Conservation (phyloP, 2,888 invertebrate species). For the Zeuzera pyrina region DNA sequence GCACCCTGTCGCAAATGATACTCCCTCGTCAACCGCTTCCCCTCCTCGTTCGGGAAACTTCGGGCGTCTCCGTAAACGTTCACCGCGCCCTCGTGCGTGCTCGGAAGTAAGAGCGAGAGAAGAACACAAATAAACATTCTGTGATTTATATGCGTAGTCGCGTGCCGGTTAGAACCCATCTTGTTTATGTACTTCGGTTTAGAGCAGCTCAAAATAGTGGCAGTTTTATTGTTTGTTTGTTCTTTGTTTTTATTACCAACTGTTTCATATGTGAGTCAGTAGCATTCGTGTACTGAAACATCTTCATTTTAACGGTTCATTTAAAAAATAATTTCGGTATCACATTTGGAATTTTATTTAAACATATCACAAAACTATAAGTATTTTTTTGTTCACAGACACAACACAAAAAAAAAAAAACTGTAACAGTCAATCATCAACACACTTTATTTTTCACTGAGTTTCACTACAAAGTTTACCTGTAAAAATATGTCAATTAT, state of each 20-base stretch:
- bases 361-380: neutral
- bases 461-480: too few relatives aligned
- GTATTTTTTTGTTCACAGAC: too few relatives aligned
- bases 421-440: too few relatives aligned
- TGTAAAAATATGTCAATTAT: too few relatives aligned
- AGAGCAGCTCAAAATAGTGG: slow-evolving; percentile 7
- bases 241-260: slow-evolving; percentile 1
- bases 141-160: slow-evolving; percentile 58
- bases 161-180: slow-evolving; percentile 61
- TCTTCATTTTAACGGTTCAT: neutral
- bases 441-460: neutral
- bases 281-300: too few relatives aligned
- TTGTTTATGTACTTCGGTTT: too few relatives aligned
- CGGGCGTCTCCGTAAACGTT: slow-evolving; percentile 47
- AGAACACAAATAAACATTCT: slow-evolving; percentile 66
- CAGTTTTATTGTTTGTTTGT: slow-evolving; percentile 31
- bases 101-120: slow-evolving; percentile 58
- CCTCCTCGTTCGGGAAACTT: slow-evolving; percentile 41
- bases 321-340: neutral
- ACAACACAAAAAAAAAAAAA: too few relatives aligned
- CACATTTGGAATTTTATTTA: neutral
- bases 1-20: slow-evolving; percentile 78
- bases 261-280: too few relatives aligned
- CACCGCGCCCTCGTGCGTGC: slow-evolving; percentile 48
- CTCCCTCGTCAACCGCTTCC: slow-evolving; percentile 68